Percentiles rank a stretch among this genome's conserved stretches.
phyloP scores from a whole-genome alignment of 2,113 vertebrate species.

The Gavialis gangeticus region DNA sequence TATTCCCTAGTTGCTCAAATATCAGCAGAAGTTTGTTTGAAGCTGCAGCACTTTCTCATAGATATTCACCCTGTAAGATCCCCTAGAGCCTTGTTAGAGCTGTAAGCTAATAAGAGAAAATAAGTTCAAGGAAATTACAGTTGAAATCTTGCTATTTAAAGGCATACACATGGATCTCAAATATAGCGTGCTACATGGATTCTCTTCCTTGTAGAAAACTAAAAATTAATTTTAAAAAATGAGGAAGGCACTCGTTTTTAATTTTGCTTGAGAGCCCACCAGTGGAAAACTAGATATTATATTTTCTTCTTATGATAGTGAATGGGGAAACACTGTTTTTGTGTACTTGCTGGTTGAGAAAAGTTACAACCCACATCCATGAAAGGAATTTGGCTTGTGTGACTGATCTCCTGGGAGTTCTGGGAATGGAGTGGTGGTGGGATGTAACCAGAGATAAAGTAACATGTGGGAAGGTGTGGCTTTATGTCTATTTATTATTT shows the following conservation, averaged over 20 bases:
- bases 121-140: slow-evolving; percentile 43
- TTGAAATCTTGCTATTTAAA: slow-evolving; percentile 40
- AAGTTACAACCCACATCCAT: neutral
- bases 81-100: slow-evolving; percentile 31
- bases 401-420: neutral
- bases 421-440: rapidly evolving
- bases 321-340: rapidly evolving
- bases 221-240: neutral
- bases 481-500: neutral
- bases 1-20: neutral
- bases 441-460: neutral
- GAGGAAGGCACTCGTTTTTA: neutral
- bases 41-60: slow-evolving; percentile 48
- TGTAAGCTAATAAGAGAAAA: slow-evolving; percentile 42
- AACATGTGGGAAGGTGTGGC: neutral
- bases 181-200: slow-evolving; percentile 16
- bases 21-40: slow-evolving; percentile 30
- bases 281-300: neutral
- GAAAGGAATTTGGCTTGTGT: neutral
- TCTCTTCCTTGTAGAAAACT: neutral
- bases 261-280: neutral
- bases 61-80: slow-evolving; percentile 12
- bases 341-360: neutral
- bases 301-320: rapidly evolving
- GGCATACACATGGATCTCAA: slow-evolving; percentile 38